phyloP scores from a whole-genome alignment of 2,888 invertebrate species.

The Notocelia uddmanniana region DNA sequence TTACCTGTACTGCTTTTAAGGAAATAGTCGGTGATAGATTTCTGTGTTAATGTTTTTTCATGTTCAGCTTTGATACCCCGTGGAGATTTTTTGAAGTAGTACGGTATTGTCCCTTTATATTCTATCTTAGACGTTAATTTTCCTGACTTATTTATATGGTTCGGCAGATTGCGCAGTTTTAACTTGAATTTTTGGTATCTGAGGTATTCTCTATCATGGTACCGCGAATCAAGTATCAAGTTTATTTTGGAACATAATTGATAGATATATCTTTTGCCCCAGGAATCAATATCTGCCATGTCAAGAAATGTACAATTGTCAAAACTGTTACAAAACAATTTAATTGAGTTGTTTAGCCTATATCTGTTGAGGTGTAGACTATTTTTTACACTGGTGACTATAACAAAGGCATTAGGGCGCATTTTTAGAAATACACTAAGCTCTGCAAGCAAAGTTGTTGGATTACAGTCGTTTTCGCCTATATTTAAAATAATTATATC shows the following conservation, averaged over 20 bases:
- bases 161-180: neutral
- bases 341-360: neutral
- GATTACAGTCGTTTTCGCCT: neutral
- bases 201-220: neutral
- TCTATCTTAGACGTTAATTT: neutral
- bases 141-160: neutral
- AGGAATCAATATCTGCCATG: neutral
- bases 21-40: neutral
- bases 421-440: constrained; percentile 11
- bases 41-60: neutral
- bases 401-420: constrained; percentile 11
- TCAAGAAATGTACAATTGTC: constrained; percentile 2
- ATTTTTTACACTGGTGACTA: constrained; percentile 3
- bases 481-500: no score
- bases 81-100: neutral
- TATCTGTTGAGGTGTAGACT: constrained; percentile 12
- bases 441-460: neutral
- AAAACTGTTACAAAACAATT: constrained; percentile 15
- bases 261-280: neutral
- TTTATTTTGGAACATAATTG: neutral
- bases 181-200: neutral
- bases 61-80: neutral
- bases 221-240: no score
- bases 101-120: neutral
- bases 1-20: neutral